A percentile compares a stretch with the other conserved stretches of the same genome.
Evolutionary conservation across 1,140 invertebrate genomes (phyloP).

Genomic region (Camponotus vicinus): DNA sequence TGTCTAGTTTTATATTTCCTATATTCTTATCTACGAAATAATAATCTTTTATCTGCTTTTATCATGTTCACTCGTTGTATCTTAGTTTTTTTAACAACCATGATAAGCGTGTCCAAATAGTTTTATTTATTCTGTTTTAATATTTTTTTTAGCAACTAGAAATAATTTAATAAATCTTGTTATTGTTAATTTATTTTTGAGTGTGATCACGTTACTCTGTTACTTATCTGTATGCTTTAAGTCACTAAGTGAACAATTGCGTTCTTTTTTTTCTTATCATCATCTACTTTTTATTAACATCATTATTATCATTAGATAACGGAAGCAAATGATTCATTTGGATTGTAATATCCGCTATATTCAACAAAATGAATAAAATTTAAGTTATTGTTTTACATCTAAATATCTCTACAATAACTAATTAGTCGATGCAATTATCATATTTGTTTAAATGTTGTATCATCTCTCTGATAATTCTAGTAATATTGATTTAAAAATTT

Average conservation of each 20-base stretch:
- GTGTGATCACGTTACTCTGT: neutral
- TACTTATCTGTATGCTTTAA: neutral
- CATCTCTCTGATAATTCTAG: neutral
- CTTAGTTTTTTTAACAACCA: neutral
- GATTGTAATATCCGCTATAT: neutral
- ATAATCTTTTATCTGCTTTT: conserved; percentile 57
- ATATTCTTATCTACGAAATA: conserved; percentile 62
- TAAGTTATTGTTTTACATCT: neutral
- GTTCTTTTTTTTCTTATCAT: neutral
- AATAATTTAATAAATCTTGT: neutral
- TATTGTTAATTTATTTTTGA: neutral
- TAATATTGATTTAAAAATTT: conserved; percentile 2
- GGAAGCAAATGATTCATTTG: neutral
- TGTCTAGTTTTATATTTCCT: conserved; percentile 7
- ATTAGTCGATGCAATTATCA: neutral
- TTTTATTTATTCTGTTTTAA: neutral
- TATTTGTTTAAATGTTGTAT: neutral
- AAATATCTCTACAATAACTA: neutral
- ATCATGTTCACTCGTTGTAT: conserved; percentile 23
- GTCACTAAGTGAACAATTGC: neutral
- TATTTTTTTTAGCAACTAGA: conserved; percentile 3
- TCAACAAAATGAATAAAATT: neutral
- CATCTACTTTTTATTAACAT: neutral
- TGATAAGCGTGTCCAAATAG: neutral
- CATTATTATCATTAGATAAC: conserved; percentile 30